Conservation (phyloP, 2,888 invertebrate species). For the Oxycera nigricornis region DNA sequence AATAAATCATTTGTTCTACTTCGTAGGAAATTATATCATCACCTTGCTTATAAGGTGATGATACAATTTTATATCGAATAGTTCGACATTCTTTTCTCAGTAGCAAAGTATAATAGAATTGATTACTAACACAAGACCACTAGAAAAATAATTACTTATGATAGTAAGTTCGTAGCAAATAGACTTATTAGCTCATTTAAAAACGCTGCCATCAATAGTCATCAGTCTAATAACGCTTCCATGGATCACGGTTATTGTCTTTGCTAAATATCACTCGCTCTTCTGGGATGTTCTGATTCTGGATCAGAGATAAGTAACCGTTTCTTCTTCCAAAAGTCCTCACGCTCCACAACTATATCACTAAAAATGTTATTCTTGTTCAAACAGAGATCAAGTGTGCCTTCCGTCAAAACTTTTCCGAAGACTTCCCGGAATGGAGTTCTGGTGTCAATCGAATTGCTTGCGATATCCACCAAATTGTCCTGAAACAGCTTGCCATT, state of each 20-base stretch:
- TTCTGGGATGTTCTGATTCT: conserved; percentile 1
- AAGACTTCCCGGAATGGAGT: conserved; percentile 76
- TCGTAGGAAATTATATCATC: too few species aligned
- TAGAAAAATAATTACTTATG: too few species aligned
- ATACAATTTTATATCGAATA: too few species aligned
- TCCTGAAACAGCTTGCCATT: conserved; percentile 75
- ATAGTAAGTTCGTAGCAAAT: too few species aligned
- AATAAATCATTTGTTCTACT: too few species aligned
- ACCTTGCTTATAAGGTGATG: too few species aligned
- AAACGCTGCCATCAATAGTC: not conserved
- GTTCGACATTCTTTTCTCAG: too few species aligned
- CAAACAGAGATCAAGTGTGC: conserved; percentile 78
- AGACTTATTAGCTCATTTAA: too few species aligned
- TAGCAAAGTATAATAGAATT: too few species aligned
- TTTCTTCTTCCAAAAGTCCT: too few species aligned
- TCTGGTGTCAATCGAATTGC: conserved; percentile 88
- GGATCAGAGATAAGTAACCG: conserved; percentile 15
- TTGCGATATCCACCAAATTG: conserved; percentile 87
- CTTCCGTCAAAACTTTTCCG: conserved; percentile 71
- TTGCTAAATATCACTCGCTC: conserved; percentile 4
- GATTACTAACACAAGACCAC: too few species aligned
- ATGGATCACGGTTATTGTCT: not conserved
- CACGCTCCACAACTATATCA: not conserved
- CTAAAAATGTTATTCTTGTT: not conserved
- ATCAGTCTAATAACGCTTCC: not conserved